Percentiles rank a stretch among this genome's conserved stretches.
Conservation (phyloP, 64 coral and sea anemone species). For the Platygyra sinensis region DNA sequence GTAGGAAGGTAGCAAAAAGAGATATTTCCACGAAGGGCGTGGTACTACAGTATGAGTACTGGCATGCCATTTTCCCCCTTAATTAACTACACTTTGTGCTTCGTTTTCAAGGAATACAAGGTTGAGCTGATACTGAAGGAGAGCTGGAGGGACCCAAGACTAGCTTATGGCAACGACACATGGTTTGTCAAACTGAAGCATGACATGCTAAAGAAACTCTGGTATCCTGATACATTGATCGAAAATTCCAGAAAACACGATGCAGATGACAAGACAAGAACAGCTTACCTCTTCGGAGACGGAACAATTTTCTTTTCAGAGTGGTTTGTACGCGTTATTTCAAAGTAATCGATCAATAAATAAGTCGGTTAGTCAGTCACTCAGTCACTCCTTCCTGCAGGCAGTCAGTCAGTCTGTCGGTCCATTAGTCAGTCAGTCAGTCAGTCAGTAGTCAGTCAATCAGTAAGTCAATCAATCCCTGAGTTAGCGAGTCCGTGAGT, state of each 20-base stretch:
- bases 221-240: slow-evolving; percentile 43
- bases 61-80: background rate
- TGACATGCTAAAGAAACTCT: background rate
- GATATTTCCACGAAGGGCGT: too few relatives aligned
- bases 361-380: background rate
- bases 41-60: too few relatives aligned
- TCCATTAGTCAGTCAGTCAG: background rate
- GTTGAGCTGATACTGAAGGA: slow-evolving; percentile 26
- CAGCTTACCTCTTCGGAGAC: slow-evolving; percentile 10
- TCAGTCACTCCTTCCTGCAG: background rate
- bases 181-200: slow-evolving; percentile 21
- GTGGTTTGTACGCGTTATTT: slow-evolving; percentile 15
- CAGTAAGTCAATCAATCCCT: too few relatives aligned
- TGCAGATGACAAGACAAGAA: slow-evolving; percentile 17
- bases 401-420: background rate
- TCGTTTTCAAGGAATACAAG: slow-evolving; percentile 32
- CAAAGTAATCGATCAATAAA: too few relatives aligned
- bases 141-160: slow-evolving; percentile 31
- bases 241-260: slow-evolving; percentile 49
- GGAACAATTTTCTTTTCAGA: slow-evolving; percentile 47
- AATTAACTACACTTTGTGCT: background rate
- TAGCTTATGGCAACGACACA: slow-evolving; percentile 13
- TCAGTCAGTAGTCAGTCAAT: background rate
- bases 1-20: too few relatives aligned
- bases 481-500: too few relatives aligned